A percentile compares a stretch with the other conserved stretches of the same genome.
phyloP scores from a whole-genome alignment of 2,888 invertebrate species.

The Sclerodermus sp. region DNA sequence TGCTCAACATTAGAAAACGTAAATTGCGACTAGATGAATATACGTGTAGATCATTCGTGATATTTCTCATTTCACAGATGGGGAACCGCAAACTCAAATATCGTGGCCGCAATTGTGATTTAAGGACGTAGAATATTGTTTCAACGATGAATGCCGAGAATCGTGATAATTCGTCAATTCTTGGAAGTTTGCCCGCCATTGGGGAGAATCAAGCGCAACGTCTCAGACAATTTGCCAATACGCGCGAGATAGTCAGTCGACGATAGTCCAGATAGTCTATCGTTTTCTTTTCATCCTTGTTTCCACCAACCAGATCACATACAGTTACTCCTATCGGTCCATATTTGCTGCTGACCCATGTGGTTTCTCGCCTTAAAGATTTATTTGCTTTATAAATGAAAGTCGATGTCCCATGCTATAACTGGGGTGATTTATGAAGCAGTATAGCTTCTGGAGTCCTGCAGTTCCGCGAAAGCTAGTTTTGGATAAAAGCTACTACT shows the following conservation, averaged over 20 bases:
- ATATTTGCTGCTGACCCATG: slow-evolving; percentile 23
- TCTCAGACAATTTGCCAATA: slow-evolving; percentile 39
- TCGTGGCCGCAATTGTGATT: slow-evolving; percentile 18
- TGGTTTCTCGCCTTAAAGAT: slow-evolving; percentile 35
- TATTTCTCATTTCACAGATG: background rate
- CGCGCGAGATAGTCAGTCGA: slow-evolving; percentile 1
- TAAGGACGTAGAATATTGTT: slow-evolving; percentile 33
- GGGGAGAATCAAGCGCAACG: slow-evolving; percentile 17
- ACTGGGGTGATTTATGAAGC: slow-evolving; percentile 32
- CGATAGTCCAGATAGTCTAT: too few species aligned
- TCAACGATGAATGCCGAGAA: slow-evolving; percentile 29
- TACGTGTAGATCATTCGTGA: slow-evolving; percentile 9
- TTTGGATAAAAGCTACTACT: slow-evolving; percentile 31
- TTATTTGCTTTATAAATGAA: slow-evolving; percentile 45
- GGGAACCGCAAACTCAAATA: background rate
- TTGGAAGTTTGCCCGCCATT: slow-evolving; percentile 37
- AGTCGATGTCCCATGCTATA: slow-evolving; percentile 31
- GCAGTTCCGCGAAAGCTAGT: slow-evolving; percentile 25
- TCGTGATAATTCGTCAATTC: slow-evolving; percentile 34
- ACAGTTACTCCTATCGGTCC: slow-evolving; percentile 1
- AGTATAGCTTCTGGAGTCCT: slow-evolving; percentile 25
- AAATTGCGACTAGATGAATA: background rate
- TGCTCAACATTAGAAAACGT: too few species aligned
- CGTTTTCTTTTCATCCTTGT: slow-evolving; percentile 1
- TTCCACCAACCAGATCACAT: background rate